A percentile compares a stretch with the other conserved stretches of the same genome.
phyloP scores from a whole-genome alignment of 2,888 invertebrate genomes.

The Papilio protenor region DNA sequence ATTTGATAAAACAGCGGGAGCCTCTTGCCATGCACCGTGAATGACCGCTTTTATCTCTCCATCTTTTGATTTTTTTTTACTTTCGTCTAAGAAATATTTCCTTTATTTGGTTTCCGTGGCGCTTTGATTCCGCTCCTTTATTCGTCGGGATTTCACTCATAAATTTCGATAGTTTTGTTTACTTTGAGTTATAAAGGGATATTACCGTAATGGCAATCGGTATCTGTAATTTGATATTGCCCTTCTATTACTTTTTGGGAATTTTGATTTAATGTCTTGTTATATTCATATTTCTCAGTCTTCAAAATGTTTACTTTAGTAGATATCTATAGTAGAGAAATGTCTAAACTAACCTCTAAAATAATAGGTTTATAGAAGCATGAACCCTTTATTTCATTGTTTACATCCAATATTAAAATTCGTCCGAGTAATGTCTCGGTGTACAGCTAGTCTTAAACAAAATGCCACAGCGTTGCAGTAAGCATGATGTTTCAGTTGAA shows the following conservation, averaged over 20 bases:
- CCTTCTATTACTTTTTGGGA: slow-evolving; percentile 66
- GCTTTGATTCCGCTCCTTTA: slow-evolving; percentile 81
- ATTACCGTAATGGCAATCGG: slow-evolving; percentile 82
- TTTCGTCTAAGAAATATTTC: slow-evolving; percentile 59
- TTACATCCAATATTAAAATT: not conserved
- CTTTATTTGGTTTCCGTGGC: slow-evolving; percentile 76
- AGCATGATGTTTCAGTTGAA: slow-evolving; percentile 26
- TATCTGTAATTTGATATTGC: slow-evolving; percentile 81
- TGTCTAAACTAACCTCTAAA: not conserved
- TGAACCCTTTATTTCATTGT: not conserved
- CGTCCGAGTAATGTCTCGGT: not conserved
- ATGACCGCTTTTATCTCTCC: slow-evolving; percentile 76
- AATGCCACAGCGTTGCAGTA: not conserved
- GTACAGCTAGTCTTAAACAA: not conserved
- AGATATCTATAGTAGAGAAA: not conserved
- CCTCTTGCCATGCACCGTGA: slow-evolving; percentile 71
- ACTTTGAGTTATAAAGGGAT: slow-evolving; percentile 81
- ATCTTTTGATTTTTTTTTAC: slow-evolving; percentile 71
- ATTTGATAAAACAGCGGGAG: slow-evolving; percentile 83
- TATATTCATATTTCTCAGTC: slow-evolving; percentile 50
- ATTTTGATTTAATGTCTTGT: slow-evolving; percentile 65
- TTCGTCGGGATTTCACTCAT: slow-evolving; percentile 78
- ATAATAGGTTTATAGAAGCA: not conserved
- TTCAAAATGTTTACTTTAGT: not conserved
- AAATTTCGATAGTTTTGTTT: slow-evolving; percentile 81